Conservation (phyloP, 2,113 vertebrate genomes). For the Eonycteris spelaea region DNA sequence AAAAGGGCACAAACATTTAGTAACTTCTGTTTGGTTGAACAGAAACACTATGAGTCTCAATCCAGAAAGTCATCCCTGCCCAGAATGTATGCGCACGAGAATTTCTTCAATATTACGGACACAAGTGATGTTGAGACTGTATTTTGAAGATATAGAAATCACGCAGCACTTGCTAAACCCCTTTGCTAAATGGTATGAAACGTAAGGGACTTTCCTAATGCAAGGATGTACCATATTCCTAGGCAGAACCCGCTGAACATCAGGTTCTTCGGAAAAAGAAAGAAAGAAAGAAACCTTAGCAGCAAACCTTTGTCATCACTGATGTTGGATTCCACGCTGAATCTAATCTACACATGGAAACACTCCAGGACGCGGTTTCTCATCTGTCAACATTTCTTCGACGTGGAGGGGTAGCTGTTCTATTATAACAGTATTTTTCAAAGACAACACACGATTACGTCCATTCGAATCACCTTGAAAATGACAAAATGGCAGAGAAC, state of each 20-base stretch:
- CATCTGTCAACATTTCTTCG: background rate
- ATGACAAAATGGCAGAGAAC: background rate
- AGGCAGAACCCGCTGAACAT: background rate
- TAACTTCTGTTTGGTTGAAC: background rate
- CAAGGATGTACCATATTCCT: background rate
- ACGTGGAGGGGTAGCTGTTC: background rate
- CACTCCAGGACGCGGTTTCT: background rate
- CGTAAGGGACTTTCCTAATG: background rate
- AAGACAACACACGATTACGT: background rate
- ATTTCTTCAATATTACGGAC: background rate
- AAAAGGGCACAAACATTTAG: background rate
- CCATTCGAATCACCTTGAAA: slow-evolving; percentile 38
- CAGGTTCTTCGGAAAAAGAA: background rate
- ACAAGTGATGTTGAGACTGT: background rate
- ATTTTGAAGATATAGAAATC: background rate
- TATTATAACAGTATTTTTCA: background rate
- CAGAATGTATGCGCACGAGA: background rate
- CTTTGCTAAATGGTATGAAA: background rate
- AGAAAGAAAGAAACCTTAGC: background rate
- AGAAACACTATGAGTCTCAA: background rate
- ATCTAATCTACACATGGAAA: background rate
- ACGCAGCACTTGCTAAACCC: background rate
- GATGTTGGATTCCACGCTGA: background rate
- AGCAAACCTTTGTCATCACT: background rate
- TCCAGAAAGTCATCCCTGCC: background rate